These are phyloP conservation scores for Helicorthomorpha holstii DNA, from an alignment of 1,140 invertebrate species.

Conservation along the genomic window DNA sequence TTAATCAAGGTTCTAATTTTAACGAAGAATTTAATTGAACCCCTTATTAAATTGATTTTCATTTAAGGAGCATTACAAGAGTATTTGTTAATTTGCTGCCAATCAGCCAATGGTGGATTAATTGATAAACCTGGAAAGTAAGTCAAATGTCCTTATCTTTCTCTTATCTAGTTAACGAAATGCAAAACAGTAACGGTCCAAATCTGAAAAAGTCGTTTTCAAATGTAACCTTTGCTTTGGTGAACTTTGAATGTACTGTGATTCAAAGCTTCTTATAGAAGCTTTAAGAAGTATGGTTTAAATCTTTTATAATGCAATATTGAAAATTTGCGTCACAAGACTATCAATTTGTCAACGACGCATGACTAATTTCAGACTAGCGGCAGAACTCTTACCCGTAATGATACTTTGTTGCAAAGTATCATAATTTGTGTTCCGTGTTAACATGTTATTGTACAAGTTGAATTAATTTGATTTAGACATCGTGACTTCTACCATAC, in stretches of 20 bases:
- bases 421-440: neutral
- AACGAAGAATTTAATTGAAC: neutral
- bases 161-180: neutral
- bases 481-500: constrained; percentile 79
- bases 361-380: too few species aligned
- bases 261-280: too few species aligned
- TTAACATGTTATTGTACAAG: too few species aligned
- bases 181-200: too few species aligned
- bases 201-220: too few species aligned
- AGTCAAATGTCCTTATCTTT: too few species aligned
- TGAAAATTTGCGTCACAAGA: too few species aligned
- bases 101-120: constrained; percentile 72
- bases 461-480: neutral
- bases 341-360: too few species aligned
- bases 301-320: too few species aligned
- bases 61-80: constrained; percentile 61
- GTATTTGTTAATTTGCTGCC: constrained; percentile 86
- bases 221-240: too few species aligned
- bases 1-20: constrained; percentile 39
- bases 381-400: neutral
- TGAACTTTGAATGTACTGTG: too few species aligned
- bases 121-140: constrained; percentile 92
- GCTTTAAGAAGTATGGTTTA: too few species aligned
- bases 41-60: neutral
- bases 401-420: neutral